These are phyloP conservation scores for Meganola albula DNA, from an alignment of 2,888 invertebrate species.

Conservation along the genomic window DNA sequence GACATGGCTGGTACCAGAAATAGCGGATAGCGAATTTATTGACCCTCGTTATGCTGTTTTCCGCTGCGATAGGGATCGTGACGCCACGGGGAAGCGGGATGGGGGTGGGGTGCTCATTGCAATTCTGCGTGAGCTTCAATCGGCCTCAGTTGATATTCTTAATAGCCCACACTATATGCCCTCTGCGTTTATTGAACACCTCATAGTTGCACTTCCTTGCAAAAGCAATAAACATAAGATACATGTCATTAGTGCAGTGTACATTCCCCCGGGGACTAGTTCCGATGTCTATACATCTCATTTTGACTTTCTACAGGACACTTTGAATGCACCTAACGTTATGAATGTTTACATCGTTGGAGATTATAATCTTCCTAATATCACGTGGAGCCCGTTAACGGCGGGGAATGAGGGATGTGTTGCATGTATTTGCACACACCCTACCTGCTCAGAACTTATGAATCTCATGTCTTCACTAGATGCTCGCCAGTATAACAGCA, in stretches of 20 bases:
- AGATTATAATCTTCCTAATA: conserved; percentile 2
- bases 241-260: neutral
- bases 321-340: neutral
- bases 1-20: neutral
- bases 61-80: neutral
- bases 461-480: neutral
- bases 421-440: neutral
- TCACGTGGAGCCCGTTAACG: neutral
- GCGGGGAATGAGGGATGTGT: neutral
- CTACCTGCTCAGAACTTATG: neutral
- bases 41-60: neutral
- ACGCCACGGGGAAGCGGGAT: neutral
- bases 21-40: neutral
- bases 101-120: neutral
- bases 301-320: neutral
- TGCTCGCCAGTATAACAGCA: conserved; percentile 1
- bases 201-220: neutral
- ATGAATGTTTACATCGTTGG: neutral
- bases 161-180: neutral
- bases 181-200: neutral
- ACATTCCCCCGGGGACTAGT: neutral
- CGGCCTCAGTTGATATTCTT: neutral
- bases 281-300: conserved; percentile 1
- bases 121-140: neutral
- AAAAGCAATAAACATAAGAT: neutral